These are phyloP conservation scores for Cydia splendana DNA, from an alignment of 1,140 invertebrate species.

Conservation along the genomic window DNA sequence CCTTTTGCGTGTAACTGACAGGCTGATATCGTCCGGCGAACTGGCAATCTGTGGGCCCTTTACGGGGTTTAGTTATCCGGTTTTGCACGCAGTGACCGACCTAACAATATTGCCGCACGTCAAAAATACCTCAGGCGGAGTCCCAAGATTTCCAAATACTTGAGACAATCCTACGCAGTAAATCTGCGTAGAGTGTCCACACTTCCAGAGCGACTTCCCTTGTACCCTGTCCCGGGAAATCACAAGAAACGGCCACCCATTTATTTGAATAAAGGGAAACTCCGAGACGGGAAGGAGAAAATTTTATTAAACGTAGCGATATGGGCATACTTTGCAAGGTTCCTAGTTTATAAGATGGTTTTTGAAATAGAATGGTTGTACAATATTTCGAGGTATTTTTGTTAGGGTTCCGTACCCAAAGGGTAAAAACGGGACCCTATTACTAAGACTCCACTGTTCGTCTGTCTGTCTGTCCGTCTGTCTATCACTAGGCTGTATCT, in stretches of 20 bases:
- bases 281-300: background rate
- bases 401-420: too few relatives aligned
- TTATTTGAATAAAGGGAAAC: slow-evolving; percentile 23
- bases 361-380: background rate
- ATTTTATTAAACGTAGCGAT: background rate
- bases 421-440: too few relatives aligned
- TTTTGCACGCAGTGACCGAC: too few relatives aligned
- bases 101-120: too few relatives aligned
- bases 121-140: background rate
- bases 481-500: too few relatives aligned
- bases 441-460: too few relatives aligned
- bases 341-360: background rate
- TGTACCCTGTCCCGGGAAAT: slow-evolving; percentile 28
- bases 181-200: slow-evolving; percentile 27
- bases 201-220: slow-evolving; percentile 22
- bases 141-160: background rate
- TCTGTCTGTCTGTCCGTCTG: too few relatives aligned
- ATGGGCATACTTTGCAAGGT: background rate
- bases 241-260: slow-evolving; percentile 23
- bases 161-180: slow-evolving; percentile 10
- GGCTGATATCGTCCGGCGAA: too few relatives aligned
- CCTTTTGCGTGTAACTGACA: too few relatives aligned
- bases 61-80: too few relatives aligned
- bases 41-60: too few relatives aligned
- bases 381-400: background rate